These are phyloP conservation scores for Nemopilema nomurai DNA, from an alignment of 30 jellyfish, hydroid and myxozoan genomes.

Conservation along the genomic window DNA sequence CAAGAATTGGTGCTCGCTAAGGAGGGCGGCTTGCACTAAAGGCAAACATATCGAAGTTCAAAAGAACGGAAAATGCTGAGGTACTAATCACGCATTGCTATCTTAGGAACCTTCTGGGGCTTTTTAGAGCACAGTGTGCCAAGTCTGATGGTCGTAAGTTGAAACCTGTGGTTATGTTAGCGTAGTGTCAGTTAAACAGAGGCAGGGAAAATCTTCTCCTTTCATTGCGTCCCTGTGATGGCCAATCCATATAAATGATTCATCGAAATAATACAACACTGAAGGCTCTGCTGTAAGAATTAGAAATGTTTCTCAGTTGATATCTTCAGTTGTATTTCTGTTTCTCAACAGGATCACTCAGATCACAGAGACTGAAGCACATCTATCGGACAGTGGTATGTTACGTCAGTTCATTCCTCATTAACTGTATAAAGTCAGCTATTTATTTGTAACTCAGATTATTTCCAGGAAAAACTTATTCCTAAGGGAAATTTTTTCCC, in stretches of 20 bases:
- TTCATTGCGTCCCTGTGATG: too few relatives aligned
- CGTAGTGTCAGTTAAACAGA: too few relatives aligned
- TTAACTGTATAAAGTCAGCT: background rate
- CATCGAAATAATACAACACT: too few relatives aligned
- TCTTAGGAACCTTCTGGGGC: background rate
- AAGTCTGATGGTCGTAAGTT: too few relatives aligned
- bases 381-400: conserved; percentile 61
- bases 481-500: background rate
- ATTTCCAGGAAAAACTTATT: background rate
- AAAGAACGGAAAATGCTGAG: conserved; percentile 58
- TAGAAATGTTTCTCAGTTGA: too few relatives aligned
- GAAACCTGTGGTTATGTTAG: too few relatives aligned
- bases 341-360: conserved; percentile 49
- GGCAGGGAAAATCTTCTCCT: too few relatives aligned
- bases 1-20: conserved; percentile 59
- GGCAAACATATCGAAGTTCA: conserved; percentile 51
- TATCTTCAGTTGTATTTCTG: background rate
- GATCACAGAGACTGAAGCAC: conserved; percentile 57
- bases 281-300: too few relatives aligned
- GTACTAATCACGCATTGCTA: conserved; percentile 1
- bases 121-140: background rate
- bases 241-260: too few relatives aligned
- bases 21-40: conserved; percentile 67
- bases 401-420: background rate
- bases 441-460: background rate